Conservation (phyloP, 2,113 vertebrate species). For the Acanthisitta chloris region DNA sequence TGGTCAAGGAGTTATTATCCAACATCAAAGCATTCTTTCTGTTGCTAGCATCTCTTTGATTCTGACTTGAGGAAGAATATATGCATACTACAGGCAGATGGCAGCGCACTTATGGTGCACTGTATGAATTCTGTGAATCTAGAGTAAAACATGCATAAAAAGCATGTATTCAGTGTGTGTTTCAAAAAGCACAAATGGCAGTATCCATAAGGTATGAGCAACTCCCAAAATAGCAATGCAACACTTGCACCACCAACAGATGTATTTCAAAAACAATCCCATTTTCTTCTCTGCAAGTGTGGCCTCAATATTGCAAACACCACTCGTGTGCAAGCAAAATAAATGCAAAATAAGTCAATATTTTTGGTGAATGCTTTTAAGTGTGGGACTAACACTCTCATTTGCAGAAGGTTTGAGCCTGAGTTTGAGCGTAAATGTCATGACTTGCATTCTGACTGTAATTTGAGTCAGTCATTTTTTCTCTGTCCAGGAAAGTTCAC, state of each 20-base stretch:
- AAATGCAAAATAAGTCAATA: neutral
- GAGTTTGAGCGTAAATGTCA: neutral
- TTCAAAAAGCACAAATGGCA: neutral
- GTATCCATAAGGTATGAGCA: neutral
- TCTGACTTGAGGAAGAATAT: neutral
- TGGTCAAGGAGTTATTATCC: neutral
- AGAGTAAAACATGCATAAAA: neutral
- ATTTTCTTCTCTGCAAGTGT: neutral
- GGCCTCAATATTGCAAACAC: neutral
- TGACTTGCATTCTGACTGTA: neutral
- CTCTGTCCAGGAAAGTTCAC: neutral
- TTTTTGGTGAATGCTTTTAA: neutral
- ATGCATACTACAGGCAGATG: neutral
- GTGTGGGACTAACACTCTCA: neutral
- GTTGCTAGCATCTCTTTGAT: neutral
- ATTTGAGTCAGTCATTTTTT: neutral
- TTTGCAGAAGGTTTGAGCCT: neutral
- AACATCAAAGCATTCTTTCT: conserved; percentile 43
- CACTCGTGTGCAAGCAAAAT: neutral
- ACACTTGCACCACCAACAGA: neutral
- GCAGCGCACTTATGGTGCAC: neutral
- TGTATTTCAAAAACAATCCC: neutral
- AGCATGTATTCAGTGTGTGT: neutral
- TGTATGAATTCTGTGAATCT: neutral
- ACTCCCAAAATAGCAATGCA: neutral